Percentiles rank a stretch among this genome's conserved stretches.
Conservation (phyloP, 1,140 invertebrate species). For the Nasonia longicornis region DNA sequence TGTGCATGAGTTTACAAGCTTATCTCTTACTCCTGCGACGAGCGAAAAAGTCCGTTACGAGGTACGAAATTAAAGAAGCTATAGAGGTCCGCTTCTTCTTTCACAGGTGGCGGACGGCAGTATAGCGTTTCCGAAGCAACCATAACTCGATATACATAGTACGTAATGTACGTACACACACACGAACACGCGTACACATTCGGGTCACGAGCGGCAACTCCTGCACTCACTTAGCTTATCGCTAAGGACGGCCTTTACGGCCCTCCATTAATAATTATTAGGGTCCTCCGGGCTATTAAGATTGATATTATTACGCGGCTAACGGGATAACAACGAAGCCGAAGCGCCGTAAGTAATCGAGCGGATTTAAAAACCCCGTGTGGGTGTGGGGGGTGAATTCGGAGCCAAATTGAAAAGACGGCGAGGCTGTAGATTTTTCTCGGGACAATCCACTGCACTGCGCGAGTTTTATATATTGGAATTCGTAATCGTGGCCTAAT, state of each 20-base stretch:
- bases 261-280: slow-evolving; percentile 42
- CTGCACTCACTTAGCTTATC: slow-evolving; percentile 34
- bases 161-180: not conserved
- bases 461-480: too few species aligned
- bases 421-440: too few species aligned
- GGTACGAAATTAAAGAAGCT: not conserved
- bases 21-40: too few species aligned
- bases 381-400: not conserved
- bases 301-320: slow-evolving; percentile 35
- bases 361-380: not conserved
- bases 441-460: too few species aligned
- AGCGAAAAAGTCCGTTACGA: not conserved
- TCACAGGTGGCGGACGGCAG: slow-evolving; percentile 13
- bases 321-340: slow-evolving; percentile 3
- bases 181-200: not conserved
- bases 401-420: slow-evolving; percentile 12
- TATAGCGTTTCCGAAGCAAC: not conserved
- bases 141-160: not conserved
- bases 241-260: slow-evolving; percentile 28
- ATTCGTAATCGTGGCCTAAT: too few species aligned
- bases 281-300: slow-evolving; percentile 31
- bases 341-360: slow-evolving; percentile 19
- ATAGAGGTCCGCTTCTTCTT: not conserved
- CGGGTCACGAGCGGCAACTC: not conserved
- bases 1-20: too few species aligned